Conservation (phyloP, 2,888 invertebrate species). For the Drosophila borealis region DNA sequence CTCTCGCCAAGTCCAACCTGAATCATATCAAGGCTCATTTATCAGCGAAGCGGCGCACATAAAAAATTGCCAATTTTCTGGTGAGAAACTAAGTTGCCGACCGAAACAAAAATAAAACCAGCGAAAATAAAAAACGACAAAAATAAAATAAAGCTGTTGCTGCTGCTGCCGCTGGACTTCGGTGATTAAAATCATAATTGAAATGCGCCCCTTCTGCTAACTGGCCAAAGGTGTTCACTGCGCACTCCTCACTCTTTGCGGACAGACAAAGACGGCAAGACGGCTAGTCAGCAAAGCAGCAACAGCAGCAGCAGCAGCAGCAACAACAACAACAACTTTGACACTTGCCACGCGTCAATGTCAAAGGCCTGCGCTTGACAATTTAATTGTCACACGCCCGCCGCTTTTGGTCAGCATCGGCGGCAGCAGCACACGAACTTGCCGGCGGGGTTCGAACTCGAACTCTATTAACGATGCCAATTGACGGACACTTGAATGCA, state of each 20-base stretch:
- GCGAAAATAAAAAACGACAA: slow-evolving; percentile 5
- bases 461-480: slow-evolving; percentile 78
- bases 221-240: slow-evolving; percentile 15
- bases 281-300: neutral
- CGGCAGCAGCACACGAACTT: slow-evolving; percentile 51
- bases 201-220: slow-evolving; percentile 50
- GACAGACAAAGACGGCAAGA: slow-evolving; percentile 8
- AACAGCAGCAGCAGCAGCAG: slow-evolving; percentile 30
- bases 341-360: slow-evolving; percentile 77
- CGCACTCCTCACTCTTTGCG: slow-evolving; percentile 17
- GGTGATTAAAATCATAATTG: slow-evolving; percentile 76
- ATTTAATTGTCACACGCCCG: slow-evolving; percentile 83
- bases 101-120: slow-evolving; percentile 11
- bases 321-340: slow-evolving; percentile 38
- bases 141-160: slow-evolving; percentile 43
- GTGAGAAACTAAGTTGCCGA: slow-evolving; percentile 46
- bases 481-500: slow-evolving; percentile 80
- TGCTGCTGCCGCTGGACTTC: slow-evolving; percentile 27
- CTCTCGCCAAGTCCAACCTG: slow-evolving; percentile 36
- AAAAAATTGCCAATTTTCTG: slow-evolving; percentile 58
- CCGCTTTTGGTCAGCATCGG: slow-evolving; percentile 69
- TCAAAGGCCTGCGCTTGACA: slow-evolving; percentile 72
- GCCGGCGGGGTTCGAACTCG: slow-evolving; percentile 54
- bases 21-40: slow-evolving; percentile 68
- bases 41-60: slow-evolving; percentile 51